Conservation (phyloP, 2,113 vertebrate species). For the Solenodon paradoxus region DNA sequence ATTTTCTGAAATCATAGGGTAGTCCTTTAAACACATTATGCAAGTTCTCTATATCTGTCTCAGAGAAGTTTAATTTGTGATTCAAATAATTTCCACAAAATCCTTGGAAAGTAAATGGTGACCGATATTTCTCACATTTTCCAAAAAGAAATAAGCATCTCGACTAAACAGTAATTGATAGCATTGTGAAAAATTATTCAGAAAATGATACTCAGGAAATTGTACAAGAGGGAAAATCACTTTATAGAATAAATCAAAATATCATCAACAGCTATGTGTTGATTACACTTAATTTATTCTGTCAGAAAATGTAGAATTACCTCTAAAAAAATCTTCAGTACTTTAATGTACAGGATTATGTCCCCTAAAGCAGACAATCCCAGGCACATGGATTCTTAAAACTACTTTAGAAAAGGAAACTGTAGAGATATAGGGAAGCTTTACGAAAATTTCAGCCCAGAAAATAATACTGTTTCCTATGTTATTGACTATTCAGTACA, state of each 20-base stretch:
- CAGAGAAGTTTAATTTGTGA: background rate
- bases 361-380: rapidly evolving
- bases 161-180: background rate
- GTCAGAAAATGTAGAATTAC: background rate
- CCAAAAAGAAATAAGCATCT: background rate
- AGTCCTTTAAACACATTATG: background rate
- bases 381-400: background rate
- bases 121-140: background rate
- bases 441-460: background rate
- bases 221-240: background rate
- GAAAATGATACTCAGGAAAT: background rate
- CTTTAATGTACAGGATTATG: background rate
- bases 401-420: background rate
- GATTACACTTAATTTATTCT: background rate
- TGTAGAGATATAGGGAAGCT: background rate
- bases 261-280: background rate
- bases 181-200: background rate
- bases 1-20: background rate
- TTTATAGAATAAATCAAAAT: background rate
- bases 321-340: background rate
- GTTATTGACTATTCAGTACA: background rate
- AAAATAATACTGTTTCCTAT: background rate
- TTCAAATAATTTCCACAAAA: background rate
- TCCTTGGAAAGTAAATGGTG: background rate
- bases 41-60: background rate